Conservation (phyloP, 1,140 invertebrate species). For the Sitodiplosis mosellana region DNA sequence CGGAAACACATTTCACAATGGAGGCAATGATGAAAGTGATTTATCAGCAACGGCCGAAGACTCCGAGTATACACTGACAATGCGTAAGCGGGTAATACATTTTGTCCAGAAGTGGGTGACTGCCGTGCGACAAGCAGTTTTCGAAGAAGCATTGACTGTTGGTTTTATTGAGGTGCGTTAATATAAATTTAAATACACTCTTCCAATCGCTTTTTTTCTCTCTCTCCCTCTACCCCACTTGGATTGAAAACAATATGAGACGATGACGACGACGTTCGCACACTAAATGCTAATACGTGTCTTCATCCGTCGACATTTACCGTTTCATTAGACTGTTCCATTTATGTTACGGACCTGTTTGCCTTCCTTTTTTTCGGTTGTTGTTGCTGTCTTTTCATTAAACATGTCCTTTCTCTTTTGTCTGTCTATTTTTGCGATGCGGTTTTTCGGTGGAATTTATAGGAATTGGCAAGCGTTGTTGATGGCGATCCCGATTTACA, state of each 20-base stretch:
- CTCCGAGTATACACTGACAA: conserved; percentile 49
- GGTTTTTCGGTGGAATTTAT: conserved; percentile 7
- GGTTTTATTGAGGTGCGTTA: conserved; percentile 45
- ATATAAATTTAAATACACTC: not conserved
- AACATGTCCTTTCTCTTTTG: no score
- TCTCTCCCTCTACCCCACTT: no score
- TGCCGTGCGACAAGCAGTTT: conserved; percentile 51
- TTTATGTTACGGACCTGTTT: no score
- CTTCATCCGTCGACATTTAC: no score
- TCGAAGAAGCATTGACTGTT: conserved; percentile 49
- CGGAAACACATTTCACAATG: conserved; percentile 20
- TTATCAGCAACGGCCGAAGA: conserved; percentile 31
- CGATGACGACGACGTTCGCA: no score
- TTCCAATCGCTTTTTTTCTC: no score
- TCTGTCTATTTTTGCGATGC: no score
- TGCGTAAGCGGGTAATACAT: conserved; percentile 56
- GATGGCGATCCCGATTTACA: conserved; percentile 41
- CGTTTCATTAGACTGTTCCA: no score
- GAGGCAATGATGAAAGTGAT: conserved; percentile 14
- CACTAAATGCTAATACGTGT: no score
- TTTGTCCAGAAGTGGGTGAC: conserved; percentile 64
- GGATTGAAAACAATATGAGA: no score
- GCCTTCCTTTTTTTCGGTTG: not conserved
- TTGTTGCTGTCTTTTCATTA: not conserved
- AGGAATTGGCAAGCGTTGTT: conserved; percentile 52